Percentiles rank a stretch among this genome's conserved stretches.
These are phyloP conservation scores for Orius insidiosus DNA, from an alignment of 1,140 invertebrate species.

Conservation along the genomic window DNA sequence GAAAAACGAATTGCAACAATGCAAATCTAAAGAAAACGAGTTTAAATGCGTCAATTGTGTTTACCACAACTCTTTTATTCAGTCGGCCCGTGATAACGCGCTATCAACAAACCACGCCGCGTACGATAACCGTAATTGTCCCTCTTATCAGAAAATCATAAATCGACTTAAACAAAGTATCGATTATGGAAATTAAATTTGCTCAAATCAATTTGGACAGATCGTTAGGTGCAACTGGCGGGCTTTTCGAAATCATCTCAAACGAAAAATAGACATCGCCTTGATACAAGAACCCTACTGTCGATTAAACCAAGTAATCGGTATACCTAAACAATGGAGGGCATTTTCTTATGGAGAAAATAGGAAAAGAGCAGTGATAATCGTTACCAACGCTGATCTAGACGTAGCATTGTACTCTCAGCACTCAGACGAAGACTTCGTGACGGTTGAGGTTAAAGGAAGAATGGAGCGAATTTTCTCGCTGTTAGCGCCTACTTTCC, in stretches of 20 bases:
- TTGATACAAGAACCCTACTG: background rate
- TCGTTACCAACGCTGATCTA: too few species aligned
- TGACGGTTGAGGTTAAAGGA: background rate
- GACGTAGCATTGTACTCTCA: too few species aligned
- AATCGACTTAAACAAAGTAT: too few species aligned
- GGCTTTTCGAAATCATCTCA: too few species aligned
- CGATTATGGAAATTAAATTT: too few species aligned
- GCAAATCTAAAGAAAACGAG: background rate
- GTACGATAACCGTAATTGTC: background rate
- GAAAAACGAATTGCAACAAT: background rate
- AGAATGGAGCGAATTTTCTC: background rate
- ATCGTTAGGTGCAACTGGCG: background rate
- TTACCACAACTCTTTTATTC: background rate
- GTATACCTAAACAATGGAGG: background rate
- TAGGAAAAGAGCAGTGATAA: too few species aligned
- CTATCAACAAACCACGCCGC: background rate
- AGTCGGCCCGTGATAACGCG: background rate
- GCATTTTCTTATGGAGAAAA: too few species aligned
- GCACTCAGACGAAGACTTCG: background rate
- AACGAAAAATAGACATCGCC: background rate
- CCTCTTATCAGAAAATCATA: background rate
- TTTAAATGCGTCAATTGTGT: slow-evolving; percentile 2
- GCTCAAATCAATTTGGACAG: background rate
- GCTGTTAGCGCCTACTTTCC: background rate
- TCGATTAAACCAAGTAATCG: too few species aligned